phyloP scores from a whole-genome alignment of 2,888 invertebrate species.

The Cheilosia vulpina region DNA sequence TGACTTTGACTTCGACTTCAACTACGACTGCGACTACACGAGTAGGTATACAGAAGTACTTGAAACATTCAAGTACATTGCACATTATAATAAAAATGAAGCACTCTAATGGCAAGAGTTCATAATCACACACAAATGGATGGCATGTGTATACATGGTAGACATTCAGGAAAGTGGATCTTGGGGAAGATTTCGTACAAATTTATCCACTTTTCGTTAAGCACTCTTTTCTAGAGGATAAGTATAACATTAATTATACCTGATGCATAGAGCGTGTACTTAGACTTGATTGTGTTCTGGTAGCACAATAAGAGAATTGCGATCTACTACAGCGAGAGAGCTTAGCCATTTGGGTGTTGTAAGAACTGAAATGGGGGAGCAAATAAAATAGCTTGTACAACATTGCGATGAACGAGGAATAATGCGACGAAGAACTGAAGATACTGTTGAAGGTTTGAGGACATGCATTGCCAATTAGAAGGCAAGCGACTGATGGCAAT shows the following conservation, averaged over 20 bases:
- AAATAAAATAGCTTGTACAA: not conserved
- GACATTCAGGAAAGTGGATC: slow-evolving; percentile 28
- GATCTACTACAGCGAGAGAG: not conserved
- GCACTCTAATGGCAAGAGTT: slow-evolving; percentile 34
- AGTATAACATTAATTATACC: slow-evolving; percentile 61
- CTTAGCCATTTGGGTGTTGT: not conserved
- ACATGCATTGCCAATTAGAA: too few species aligned
- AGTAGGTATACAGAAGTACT: slow-evolving; percentile 16
- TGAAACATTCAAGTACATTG: slow-evolving; percentile 43
- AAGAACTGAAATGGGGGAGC: not conserved
- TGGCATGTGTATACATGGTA: not conserved
- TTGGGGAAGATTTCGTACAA: slow-evolving; percentile 45
- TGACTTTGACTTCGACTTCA: not conserved
- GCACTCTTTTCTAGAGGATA: slow-evolving; percentile 37
- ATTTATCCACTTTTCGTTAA: slow-evolving; percentile 55
- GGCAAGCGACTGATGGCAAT: too few species aligned
- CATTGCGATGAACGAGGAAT: not conserved
- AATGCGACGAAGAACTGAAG: not conserved
- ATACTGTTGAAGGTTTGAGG: too few species aligned
- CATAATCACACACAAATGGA: slow-evolving; percentile 7
- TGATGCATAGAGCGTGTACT: slow-evolving; percentile 35
- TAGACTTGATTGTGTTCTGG: slow-evolving; percentile 8
- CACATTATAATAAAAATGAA: slow-evolving; percentile 55
- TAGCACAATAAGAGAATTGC: slow-evolving; percentile 13
- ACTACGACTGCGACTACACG: too few species aligned